A percentile compares a stretch with the other conserved stretches of the same genome.
phyloP scores from a whole-genome alignment of 2,113 vertebrate genomes.

The Hucho hucho region DNA sequence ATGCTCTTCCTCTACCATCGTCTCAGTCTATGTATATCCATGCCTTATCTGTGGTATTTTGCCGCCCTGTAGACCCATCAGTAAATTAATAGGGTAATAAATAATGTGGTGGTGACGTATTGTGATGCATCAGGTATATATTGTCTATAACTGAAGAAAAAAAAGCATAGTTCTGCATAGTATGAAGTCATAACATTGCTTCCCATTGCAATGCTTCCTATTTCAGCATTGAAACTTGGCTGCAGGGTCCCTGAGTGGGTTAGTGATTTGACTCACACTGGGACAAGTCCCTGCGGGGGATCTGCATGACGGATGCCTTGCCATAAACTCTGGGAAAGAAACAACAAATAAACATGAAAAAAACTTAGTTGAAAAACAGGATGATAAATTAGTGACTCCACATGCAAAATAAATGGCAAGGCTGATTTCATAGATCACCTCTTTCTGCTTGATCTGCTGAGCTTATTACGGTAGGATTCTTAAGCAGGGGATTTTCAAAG shows the following conservation, averaged over 20 bases:
- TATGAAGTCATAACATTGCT: too few species aligned
- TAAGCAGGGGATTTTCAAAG: slow-evolving; percentile 54
- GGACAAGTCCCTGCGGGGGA: too few species aligned
- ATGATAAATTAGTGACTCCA: background rate
- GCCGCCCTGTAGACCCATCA: background rate
- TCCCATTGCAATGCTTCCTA: too few species aligned
- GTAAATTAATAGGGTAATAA: background rate
- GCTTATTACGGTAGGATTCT: slow-evolving; percentile 57
- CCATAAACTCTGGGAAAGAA: too few species aligned
- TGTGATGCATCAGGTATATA: background rate
- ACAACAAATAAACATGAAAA: too few species aligned
- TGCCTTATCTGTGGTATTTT: background rate
- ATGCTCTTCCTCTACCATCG: background rate
- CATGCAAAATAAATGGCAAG: too few species aligned
- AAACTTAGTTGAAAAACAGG: background rate
- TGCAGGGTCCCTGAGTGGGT: too few species aligned
- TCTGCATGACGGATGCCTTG: too few species aligned
- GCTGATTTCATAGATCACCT: slow-evolving; percentile 33
- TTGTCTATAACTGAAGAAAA: background rate
- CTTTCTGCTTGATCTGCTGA: slow-evolving; percentile 51
- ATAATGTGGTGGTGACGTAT: background rate
- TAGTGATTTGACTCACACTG: too few species aligned
- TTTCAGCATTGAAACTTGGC: too few species aligned
- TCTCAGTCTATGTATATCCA: background rate
- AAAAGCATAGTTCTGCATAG: background rate